Conservation (phyloP, 2,888 invertebrate species). For the Sialis fuliginosa region DNA sequence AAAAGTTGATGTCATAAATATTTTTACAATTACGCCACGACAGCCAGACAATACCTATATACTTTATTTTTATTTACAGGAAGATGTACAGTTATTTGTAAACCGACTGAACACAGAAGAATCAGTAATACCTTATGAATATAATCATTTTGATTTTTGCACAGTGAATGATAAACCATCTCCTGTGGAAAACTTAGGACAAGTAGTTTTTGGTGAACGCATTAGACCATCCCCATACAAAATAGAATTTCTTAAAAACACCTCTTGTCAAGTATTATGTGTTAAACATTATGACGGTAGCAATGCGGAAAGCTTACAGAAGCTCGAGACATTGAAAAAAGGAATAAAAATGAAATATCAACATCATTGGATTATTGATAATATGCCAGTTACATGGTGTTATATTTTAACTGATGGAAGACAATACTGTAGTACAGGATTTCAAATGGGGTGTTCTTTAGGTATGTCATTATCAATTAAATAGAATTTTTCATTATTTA, state of each 20-base stretch:
- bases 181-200: conserved; percentile 94
- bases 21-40: conserved; percentile 1
- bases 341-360: conserved; percentile 89
- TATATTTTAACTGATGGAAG: conserved; percentile 52
- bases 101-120: conserved; percentile 96
- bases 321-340: conserved; percentile 68
- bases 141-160: conserved; percentile 96
- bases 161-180: conserved; percentile 54
- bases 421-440: conserved; percentile 84
- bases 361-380: conserved; percentile 97
- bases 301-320: conserved; percentile 42
- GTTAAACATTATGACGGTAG: conserved; percentile 52
- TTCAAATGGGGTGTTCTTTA: conserved; percentile 82
- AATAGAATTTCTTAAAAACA: conserved; percentile 64
- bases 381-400: conserved; percentile 99
- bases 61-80: conserved; percentile 41
- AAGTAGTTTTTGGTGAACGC: conserved; percentile 98
- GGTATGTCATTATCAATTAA: conserved; percentile 6
- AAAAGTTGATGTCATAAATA: not conserved
- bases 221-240: conserved; percentile 88
- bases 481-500: no score
- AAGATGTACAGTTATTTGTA: conserved; percentile 75
- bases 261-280: conserved; percentile 41
- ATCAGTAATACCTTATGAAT: conserved; percentile 95
- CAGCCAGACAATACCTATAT: not conserved